Evolutionary conservation across 2,888 invertebrate species (phyloP), one percentile per base, ranked within the genome.

Genomic region (Volucella inflata): DNA sequence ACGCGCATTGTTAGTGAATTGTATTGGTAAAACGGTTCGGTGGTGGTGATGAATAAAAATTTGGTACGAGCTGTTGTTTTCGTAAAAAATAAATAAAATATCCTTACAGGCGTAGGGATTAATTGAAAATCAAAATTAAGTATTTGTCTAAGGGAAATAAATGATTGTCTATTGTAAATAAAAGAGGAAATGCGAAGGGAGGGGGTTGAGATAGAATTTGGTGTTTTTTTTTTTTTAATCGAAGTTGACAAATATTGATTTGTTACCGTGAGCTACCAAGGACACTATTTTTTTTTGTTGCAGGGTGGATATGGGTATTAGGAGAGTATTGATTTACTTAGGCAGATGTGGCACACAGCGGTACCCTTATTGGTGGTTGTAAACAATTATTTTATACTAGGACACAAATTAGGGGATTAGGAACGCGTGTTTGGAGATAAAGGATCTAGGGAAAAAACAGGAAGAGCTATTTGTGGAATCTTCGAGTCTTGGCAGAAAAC

Each of bases 71-170:
- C 53, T 68, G 60, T 72, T 59, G 76, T 76, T 44, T 57, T 50
- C 36, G 42, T 51, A 60, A 55, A 59, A 71, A 70, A 71, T 42
- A 82, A 71, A 77, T 64, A 82, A 77, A 77, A 67, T 72, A 77
- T 72, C 67, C 30, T 30, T 30, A 30, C 6, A 6, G 12, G 57
- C 78, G 38, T n/a, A 77, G 68, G 83, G 83, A 83, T 83, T 83
- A 83, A 83, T 83, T 83, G 83, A 83, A 83, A 83, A 78, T 83
- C 68, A 83, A 78, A 83, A 83, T 83, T 83, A 78, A 83, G 83
- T 83, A 78, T 78, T 83, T 83, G 83, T 68, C 78, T 83, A 78
- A 78, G 68, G 62, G 67, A 83, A 67, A 83, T 78, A 83, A 83
- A 83, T 83, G 83, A 72, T 68, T 83, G 60, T 60, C 44, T 59